These are phyloP conservation scores for Archilochus colubris DNA, from an alignment of 2,113 vertebrate species.

Conservation along the genomic window DNA sequence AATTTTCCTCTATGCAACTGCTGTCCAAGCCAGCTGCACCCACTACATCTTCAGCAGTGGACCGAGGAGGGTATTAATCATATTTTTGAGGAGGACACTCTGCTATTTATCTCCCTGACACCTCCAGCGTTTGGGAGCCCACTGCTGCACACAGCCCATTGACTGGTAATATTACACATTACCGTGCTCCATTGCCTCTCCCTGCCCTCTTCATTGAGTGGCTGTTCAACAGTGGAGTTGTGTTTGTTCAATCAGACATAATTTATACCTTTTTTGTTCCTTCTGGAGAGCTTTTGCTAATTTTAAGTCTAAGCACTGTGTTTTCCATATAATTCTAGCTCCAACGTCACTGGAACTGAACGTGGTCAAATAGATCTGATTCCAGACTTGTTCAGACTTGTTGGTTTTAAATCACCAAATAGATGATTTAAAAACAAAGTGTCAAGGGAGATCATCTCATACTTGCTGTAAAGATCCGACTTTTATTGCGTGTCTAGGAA, in stretches of 20 bases:
- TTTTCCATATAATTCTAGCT: constrained; percentile 52
- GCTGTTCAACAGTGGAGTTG: constrained; percentile 93
- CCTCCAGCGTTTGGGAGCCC: constrained; percentile 93
- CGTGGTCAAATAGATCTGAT: constrained; percentile 1
- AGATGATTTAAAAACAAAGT: constrained; percentile 34
- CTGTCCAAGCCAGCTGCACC: constrained; percentile 99
- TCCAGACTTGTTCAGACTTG: neutral
- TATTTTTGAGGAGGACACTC: constrained; percentile 99
- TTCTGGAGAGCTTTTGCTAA: constrained; percentile 70
- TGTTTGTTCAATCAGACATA: constrained; percentile 93
- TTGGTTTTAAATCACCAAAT: constrained; percentile 37
- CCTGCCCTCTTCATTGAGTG: constrained; percentile 99
- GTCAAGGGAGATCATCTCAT: neutral
- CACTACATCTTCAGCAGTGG: constrained; percentile 99
- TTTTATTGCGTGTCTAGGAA: constrained; percentile 47
- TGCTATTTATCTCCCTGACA: constrained; percentile 99
- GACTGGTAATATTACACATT: constrained; percentile 99
- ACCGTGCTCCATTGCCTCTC: constrained; percentile 98
- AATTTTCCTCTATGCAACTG: constrained; percentile 91
- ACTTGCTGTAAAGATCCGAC: constrained; percentile 23
- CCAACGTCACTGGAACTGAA: neutral
- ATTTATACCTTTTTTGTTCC: constrained; percentile 88
- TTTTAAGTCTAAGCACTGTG: constrained; percentile 55
- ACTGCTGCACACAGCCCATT: constrained; percentile 99
- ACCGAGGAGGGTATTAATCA: constrained; percentile 99